Conservation (phyloP, 2,888 invertebrate species). For the Lasioglossum pauxillum region DNA sequence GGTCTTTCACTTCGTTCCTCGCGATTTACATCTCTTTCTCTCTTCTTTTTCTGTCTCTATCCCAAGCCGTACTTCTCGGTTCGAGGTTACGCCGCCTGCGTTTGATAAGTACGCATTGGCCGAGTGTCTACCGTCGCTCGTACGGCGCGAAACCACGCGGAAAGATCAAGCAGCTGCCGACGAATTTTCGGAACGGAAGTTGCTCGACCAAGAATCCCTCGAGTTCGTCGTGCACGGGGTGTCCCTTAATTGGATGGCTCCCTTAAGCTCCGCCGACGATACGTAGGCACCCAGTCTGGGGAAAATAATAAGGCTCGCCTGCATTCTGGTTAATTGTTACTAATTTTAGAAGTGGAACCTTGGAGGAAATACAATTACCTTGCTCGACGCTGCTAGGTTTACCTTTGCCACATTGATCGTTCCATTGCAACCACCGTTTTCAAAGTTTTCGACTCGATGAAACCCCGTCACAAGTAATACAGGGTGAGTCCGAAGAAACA, state of each 20-base stretch:
- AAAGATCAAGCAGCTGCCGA: slow-evolving; percentile 75
- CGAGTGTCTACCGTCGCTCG: slow-evolving; percentile 65
- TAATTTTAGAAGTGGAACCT: background rate
- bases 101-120: slow-evolving; percentile 72
- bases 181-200: slow-evolving; percentile 63
- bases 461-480: background rate
- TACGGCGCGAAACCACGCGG: slow-evolving; percentile 65
- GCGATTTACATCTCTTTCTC: slow-evolving; percentile 58
- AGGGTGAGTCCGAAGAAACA: no score
- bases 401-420: background rate
- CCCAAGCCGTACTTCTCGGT: background rate
- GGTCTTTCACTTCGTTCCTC: slow-evolving; percentile 2
- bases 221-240: slow-evolving; percentile 16
- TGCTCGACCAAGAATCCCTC: slow-evolving; percentile 6
- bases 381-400: background rate
- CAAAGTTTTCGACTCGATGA: background rate
- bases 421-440: background rate
- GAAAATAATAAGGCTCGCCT: background rate
- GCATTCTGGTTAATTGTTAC: slow-evolving; percentile 4
- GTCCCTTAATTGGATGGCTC: slow-evolving; percentile 14
- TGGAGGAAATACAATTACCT: background rate
- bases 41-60: slow-evolving; percentile 46
- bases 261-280: slow-evolving; percentile 11
- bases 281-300: background rate
- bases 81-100: slow-evolving; percentile 48